Evolutionary conservation across 37 sponge, comb jelly and placozoan genomes (phyloP), one percentile per base, ranked within the genome.

Genomic region (Ephydatia muelleri): DNA sequence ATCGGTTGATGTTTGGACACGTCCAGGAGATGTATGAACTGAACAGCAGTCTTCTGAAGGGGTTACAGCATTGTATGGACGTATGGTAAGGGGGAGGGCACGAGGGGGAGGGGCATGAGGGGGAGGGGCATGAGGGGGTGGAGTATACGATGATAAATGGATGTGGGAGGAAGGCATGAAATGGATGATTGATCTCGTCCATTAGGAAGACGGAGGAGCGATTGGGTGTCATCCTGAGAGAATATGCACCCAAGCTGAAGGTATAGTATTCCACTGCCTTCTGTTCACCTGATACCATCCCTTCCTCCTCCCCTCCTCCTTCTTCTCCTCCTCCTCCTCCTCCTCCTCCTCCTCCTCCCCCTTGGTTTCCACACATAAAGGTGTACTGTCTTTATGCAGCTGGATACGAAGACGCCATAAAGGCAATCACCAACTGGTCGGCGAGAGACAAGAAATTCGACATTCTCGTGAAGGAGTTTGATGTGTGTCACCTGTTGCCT

Each of bases 381-480:
- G 81, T 90, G 30, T 96, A 96, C 83, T 81, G 91, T 28, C 77
- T 39, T 22, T 96, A 93, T 88, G 91, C 92, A 36, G 57, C 93
- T 49, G 89, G 89, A 43, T 96, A 93, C 78, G 94, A 96, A 28
- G 83, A 82, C 29, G 94, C 96, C 73, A 86, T 91, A 74, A 90
- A 88, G 73, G 67, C 77, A 0, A 84, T 96, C 39, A 90, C 91
- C 32, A 89, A 82, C 21, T 80, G 80, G 67, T 76, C 89, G 27
- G 86, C 87, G 75, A 96, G 88, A 67, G 89, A 93, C 48, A 90
- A 82, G 74, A 90, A 84, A 39, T 93, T 96, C 83, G 94, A 88
- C 48, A 79, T 82, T 25, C 65, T 91, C 0, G 81, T 96, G 40
- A 86, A 87, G 57, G 89, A 93, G n/a, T 96, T 96, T 91, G 96